Conservation (phyloP, 30 jellyfish, hydroid and myxozoan genomes). For the Turritopsis rubra region DNA sequence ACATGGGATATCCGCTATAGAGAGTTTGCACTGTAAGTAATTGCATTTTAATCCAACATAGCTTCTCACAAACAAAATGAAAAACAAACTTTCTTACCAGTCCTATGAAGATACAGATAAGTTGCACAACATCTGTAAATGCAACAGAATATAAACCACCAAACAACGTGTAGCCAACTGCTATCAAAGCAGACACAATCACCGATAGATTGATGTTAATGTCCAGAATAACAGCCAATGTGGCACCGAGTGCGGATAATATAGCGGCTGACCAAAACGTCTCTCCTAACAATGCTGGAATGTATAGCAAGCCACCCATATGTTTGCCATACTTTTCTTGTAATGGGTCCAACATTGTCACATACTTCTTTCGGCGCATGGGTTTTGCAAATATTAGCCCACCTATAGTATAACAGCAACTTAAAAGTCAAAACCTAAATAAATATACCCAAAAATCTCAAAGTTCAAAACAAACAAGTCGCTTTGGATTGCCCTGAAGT, state of each 20-base stretch:
- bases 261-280: slow-evolving; percentile 97
- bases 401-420: slow-evolving; percentile 34
- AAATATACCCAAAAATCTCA: too few species aligned
- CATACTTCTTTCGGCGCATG: slow-evolving; percentile 82
- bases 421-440: too few species aligned
- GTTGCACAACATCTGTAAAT: slow-evolving; percentile 83
- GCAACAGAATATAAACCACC: slow-evolving; percentile 97
- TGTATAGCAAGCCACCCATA: slow-evolving; percentile 86
- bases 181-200: slow-evolving; percentile 68
- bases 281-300: slow-evolving; percentile 95
- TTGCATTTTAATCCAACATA: not conserved
- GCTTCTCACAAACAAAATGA: not conserved
- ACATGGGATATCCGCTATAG: too few species aligned
- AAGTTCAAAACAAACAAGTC: too few species aligned
- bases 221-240: slow-evolving; percentile 77
- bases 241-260: slow-evolving; percentile 86
- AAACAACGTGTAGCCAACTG: slow-evolving; percentile 82
- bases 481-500: too few species aligned
- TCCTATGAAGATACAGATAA: slow-evolving; percentile 78
- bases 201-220: slow-evolving; percentile 69
- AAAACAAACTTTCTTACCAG: slow-evolving; percentile 40
- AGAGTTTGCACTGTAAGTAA: not conserved
- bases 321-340: slow-evolving; percentile 81
- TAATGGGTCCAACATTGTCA: slow-evolving; percentile 92
- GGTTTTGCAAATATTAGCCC: slow-evolving; percentile 77